Percentiles rank a stretch among this genome's conserved stretches.
phyloP scores from a whole-genome alignment of 2,888 invertebrate species.

The Diplolepis rosae region DNA sequence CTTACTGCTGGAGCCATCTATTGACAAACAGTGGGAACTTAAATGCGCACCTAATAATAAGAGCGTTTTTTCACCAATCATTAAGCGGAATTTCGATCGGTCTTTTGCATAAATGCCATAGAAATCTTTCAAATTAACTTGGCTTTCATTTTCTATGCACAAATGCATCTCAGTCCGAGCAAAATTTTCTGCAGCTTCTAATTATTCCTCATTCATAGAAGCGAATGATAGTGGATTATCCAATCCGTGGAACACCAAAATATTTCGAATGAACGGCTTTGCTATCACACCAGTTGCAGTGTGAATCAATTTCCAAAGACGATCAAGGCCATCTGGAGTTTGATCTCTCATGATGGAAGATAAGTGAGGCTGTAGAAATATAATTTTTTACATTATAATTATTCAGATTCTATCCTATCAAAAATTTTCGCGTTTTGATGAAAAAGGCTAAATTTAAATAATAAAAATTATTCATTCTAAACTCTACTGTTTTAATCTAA shows the following conservation, averaged over 20 bases:
- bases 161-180: conserved; percentile 14
- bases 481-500: neutral
- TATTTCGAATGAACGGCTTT: conserved; percentile 28
- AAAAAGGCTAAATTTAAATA: neutral
- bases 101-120: conserved; percentile 13
- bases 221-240: conserved; percentile 19
- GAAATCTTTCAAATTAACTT: conserved; percentile 7
- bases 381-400: neutral
- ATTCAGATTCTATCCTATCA: neutral
- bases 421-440: neutral
- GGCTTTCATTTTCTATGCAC: conserved; percentile 15
- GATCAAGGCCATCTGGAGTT: neutral
- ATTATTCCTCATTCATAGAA: neutral
- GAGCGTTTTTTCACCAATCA: conserved; percentile 11
- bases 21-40: too few relatives aligned
- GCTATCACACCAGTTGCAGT: conserved; percentile 13
- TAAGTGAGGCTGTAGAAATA: conserved; percentile 2
- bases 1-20: too few relatives aligned
- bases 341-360: conserved; percentile 4
- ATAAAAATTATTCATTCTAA: neutral
- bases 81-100: conserved; percentile 10
- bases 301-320: conserved; percentile 5
- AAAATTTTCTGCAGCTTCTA: conserved; percentile 2
- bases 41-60: too few relatives aligned
- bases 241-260: conserved; percentile 1